Conservation (phyloP, 1,140 invertebrate genomes). For the Hyles vespertilio region DNA sequence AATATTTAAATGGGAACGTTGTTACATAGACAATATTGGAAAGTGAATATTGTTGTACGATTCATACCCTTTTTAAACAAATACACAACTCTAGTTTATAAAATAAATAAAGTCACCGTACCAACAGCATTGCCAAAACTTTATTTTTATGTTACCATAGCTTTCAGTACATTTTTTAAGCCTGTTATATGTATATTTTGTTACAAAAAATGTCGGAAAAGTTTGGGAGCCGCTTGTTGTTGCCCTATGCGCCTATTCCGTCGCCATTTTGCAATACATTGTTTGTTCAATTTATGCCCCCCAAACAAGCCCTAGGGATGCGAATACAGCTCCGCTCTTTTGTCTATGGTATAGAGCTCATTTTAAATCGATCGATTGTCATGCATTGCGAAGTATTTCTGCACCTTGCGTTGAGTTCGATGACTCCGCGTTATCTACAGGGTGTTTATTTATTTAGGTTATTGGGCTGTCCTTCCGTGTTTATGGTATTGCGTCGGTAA, state of each 20-base stretch:
- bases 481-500: too few relatives aligned
- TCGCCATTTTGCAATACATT: constrained; percentile 57
- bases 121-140: too few relatives aligned
- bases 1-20: too few relatives aligned
- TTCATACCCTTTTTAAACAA: too few relatives aligned
- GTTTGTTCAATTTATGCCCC: constrained; percentile 57
- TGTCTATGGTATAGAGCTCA: neutral
- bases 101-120: too few relatives aligned
- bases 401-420: constrained; percentile 18
- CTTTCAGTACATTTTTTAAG: too few relatives aligned
- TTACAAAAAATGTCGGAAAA: constrained; percentile 16
- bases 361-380: neutral
- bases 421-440: constrained; percentile 6
- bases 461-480: neutral
- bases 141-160: too few relatives aligned
- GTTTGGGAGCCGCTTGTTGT: constrained; percentile 29
- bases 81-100: too few relatives aligned
- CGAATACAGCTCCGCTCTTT: neutral
- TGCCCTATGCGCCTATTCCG: constrained; percentile 25
- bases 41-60: too few relatives aligned
- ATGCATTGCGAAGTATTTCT: constrained; percentile 4
- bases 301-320: constrained; percentile 29
- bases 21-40: too few relatives aligned
- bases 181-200: too few relatives aligned
- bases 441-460: constrained; percentile 11